Conservation (phyloP, 2,797 vertebrate species). For the Eulemur rubriventer region DNA sequence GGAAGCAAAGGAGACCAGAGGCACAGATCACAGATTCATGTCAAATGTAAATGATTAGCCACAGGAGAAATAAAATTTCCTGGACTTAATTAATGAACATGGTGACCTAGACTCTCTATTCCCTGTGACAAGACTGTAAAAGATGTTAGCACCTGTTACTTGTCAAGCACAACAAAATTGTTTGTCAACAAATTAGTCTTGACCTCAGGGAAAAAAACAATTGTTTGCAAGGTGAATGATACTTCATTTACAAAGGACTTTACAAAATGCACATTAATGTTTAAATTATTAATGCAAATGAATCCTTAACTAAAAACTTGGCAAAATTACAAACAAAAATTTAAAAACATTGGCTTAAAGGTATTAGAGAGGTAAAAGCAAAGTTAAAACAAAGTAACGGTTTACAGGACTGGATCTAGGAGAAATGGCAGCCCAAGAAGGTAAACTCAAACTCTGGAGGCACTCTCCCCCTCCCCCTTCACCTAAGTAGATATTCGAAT, state of each 20-base stretch:
- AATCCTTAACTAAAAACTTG: not conserved
- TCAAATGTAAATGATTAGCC: constrained; percentile 70
- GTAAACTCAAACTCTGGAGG: not conserved
- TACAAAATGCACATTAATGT: not conserved
- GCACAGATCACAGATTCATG: constrained; percentile 46
- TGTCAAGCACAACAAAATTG: constrained; percentile 65
- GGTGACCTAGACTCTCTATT: constrained; percentile 63
- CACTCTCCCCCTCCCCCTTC: not conserved
- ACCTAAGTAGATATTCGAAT: not conserved
- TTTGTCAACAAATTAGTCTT: constrained; percentile 57
- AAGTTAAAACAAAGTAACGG: not conserved
- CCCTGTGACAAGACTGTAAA: constrained; percentile 52
- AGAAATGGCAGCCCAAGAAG: not conserved
- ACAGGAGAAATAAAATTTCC: constrained; percentile 58
- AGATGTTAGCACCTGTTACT: constrained; percentile 67
- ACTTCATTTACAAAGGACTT: constrained; percentile 34
- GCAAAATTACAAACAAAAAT: constrained; percentile 29
- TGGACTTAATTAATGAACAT: constrained; percentile 65
- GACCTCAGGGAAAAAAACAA: not conserved
- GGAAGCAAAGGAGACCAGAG: not conserved
- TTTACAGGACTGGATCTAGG: not conserved
- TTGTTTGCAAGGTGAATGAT: not conserved
- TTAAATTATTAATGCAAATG: constrained; percentile 15
- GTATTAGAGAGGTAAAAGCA: not conserved
- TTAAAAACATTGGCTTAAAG: not conserved